Evolutionary conservation across 2,888 invertebrate species (phyloP), one percentile per base, ranked within the genome.

Genomic region (Morpho helenor): DNA sequence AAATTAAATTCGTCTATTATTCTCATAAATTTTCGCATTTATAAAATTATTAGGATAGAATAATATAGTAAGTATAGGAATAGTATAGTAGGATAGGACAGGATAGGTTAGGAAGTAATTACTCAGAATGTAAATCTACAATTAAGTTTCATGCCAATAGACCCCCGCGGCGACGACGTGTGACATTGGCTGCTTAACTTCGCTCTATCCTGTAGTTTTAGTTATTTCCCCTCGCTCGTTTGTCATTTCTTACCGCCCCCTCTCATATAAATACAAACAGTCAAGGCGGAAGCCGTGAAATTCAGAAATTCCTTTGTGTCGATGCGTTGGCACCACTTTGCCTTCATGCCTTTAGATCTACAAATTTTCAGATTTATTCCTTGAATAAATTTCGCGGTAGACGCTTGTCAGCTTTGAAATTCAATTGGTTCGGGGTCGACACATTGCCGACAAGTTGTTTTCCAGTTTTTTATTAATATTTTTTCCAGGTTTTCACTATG

Each of bases 341-440:
- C 80, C 77, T 83, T 82, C 82, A 84, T 83, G 87, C 86, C 87
- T 83, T 90, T 79, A 84, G 86, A 89, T 87, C 85, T 87, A 86
- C 89, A 88, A 90, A 88, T 89, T 90, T 89, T 89, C 85, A 90
- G 89, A 90, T 90, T 89, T 90, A 88, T 90, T 90, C 89, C 88
- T 88, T 87, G 90, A 89, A 90, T 90, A 90, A 85, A 89, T 87
- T 90, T 88, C 79, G 88, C 82, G 87, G 89, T 89, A 82, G 81
- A 82, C 79, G 85, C 75, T 82, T 85, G 84, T 82, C 81, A 84
- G 86, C 88, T 88, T 89, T 89, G 90, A 89, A 89, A 89, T 89
- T 88, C 90, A 90, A 89, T 89, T 89, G 89, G 86, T 80, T 83
- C 76, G 72, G 74, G 79, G 84, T 85, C 84, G 87, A 85, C 84